A percentile compares a stretch with the other conserved stretches of the same genome.
Conservation (phyloP, 2,797 vertebrate species). For the Sebastes matsubarae region DNA sequence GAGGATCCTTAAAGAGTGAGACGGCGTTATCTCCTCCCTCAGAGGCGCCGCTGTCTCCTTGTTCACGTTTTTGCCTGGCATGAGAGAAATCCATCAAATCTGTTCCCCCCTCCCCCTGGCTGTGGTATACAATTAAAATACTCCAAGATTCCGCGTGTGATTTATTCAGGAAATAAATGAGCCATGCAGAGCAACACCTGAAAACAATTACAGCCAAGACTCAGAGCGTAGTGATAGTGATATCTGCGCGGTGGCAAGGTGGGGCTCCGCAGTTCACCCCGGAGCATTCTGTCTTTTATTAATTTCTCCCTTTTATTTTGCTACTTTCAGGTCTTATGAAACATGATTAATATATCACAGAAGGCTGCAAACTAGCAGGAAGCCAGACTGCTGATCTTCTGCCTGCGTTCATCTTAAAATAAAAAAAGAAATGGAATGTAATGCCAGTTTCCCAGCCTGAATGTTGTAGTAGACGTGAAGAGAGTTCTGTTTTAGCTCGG, state of each 20-base stretch:
- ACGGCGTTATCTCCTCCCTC: constrained; percentile 42
- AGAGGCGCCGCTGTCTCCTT: constrained; percentile 38
- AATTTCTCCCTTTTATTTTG: constrained; percentile 28
- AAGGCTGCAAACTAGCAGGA: constrained; percentile 6
- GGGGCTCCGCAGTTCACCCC: constrained; percentile 7
- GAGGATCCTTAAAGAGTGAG: constrained; percentile 49
- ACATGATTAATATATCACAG: constrained; percentile 47
- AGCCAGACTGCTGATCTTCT: neutral
- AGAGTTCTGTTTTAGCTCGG: neutral
- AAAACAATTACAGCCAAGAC: constrained; percentile 79
- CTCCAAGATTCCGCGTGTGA: constrained; percentile 36
- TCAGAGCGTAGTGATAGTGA: constrained; percentile 54
- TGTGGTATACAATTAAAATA: constrained; percentile 58
- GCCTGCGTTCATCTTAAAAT: neutral
- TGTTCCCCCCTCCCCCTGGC: constrained; percentile 21
- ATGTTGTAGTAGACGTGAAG: neutral
- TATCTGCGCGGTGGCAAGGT: constrained; percentile 19
- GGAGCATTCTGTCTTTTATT: constrained; percentile 29
- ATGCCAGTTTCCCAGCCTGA: neutral
- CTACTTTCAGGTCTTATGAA: constrained; percentile 24
- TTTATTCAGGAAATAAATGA: constrained; percentile 80
- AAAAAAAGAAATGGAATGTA: neutral
- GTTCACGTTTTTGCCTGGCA: constrained; percentile 26
- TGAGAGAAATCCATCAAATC: constrained; percentile 52
- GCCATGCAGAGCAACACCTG: constrained; percentile 75